These are phyloP conservation scores for Anagrus nilaparvatae DNA, from an alignment of 1,140 invertebrate species.

Conservation along the genomic window DNA sequence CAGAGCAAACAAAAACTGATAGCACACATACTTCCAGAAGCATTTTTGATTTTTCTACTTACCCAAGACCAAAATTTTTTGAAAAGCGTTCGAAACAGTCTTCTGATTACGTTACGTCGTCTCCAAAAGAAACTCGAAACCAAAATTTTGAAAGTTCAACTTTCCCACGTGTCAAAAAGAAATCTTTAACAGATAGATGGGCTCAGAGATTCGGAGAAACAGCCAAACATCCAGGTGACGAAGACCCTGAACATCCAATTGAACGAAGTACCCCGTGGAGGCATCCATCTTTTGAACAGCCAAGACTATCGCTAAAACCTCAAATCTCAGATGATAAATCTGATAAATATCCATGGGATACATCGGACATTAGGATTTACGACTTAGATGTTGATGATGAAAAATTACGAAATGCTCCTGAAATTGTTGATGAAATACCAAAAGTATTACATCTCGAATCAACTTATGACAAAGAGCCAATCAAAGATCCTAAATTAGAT, in stretches of 20 bases:
- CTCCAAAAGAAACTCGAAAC: constrained; percentile 32
- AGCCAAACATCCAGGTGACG: constrained; percentile 9
- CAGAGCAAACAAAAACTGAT: too few species aligned
- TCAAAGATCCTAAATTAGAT: constrained; percentile 18
- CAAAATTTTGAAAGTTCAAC: constrained; percentile 43
- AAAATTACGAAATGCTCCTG: too few species aligned
- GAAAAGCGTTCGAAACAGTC: constrained; percentile 46
- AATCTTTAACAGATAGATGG: constrained; percentile 39
- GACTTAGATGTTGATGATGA: constrained; percentile 6
- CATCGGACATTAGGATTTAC: constrained; percentile 8
- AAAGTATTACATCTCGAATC: constrained; percentile 10
- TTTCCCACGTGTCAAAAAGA: constrained; percentile 37
- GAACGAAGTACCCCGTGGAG: constrained; percentile 38
- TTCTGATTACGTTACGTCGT: constrained; percentile 33
- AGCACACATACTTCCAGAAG: too few species aligned
- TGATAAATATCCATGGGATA: constrained; percentile 29
- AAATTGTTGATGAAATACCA: too few species aligned
- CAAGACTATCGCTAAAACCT: constrained; percentile 26
- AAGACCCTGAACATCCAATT: constrained; percentile 23
- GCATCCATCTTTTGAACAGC: constrained; percentile 39
- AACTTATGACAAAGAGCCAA: constrained; percentile 4
- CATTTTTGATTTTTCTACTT: constrained; percentile 66
- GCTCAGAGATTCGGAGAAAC: constrained; percentile 38
- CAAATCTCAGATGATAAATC: constrained; percentile 21
- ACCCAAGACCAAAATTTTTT: constrained; percentile 65